Evolutionary conservation across 1,140 invertebrate genomes (phyloP).

Genomic region (Ceratina calcarata): DNA sequence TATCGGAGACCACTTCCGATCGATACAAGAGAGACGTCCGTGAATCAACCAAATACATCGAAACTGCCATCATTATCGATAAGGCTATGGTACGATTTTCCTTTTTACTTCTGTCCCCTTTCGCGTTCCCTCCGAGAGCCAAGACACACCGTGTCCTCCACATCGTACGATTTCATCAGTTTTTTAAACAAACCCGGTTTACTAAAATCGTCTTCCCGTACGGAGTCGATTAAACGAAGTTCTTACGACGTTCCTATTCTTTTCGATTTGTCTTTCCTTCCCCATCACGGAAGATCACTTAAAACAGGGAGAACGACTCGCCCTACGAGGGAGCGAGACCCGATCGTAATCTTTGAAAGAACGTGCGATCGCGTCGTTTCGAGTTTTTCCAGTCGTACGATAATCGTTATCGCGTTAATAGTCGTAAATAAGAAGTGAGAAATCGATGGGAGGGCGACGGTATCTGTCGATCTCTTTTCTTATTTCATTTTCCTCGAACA

Average conservation of each 20-base stretch:
- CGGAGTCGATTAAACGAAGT: too few species aligned
- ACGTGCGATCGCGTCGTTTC: not conserved
- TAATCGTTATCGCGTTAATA: slow-evolving; percentile 8
- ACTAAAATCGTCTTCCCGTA: too few species aligned
- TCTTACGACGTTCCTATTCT: too few species aligned
- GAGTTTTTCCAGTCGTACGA: slow-evolving; percentile 1
- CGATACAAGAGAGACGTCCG: slow-evolving; percentile 89
- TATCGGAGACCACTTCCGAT: slow-evolving; percentile 79
- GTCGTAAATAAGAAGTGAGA: slow-evolving; percentile 11
- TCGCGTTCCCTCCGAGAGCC: too few species aligned
- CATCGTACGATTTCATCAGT: too few species aligned
- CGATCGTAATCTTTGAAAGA: not conserved
- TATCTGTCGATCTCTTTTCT: too few species aligned
- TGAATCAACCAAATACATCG: slow-evolving; percentile 94
- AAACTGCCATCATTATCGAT: slow-evolving; percentile 94
- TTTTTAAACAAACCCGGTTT: too few species aligned
- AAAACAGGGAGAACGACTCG: too few species aligned
- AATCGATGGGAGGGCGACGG: not conserved
- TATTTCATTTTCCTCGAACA: slow-evolving; percentile 65
- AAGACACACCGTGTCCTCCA: too few species aligned
- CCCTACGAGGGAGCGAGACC: not conserved
- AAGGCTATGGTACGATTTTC: slow-evolving; percentile 89
- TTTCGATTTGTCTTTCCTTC: too few species aligned
- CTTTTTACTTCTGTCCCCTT: too few species aligned
- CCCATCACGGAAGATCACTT: too few species aligned